Evolutionary conservation across 2,113 vertebrate species (phyloP), one percentile per base, ranked within the genome.

Genomic region (Petaurus breviceps): DNA sequence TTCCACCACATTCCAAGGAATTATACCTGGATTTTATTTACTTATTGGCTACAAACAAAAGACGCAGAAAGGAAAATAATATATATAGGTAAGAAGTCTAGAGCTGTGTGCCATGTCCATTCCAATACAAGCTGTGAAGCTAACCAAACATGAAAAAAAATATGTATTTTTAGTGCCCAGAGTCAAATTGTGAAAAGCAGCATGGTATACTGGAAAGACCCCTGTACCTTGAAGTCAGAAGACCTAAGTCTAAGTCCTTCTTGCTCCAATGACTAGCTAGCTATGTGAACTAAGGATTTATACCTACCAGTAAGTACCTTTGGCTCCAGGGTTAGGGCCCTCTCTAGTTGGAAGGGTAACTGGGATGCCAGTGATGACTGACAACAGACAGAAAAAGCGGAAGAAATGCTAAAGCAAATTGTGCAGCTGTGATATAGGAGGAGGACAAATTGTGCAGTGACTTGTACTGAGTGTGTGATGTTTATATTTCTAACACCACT

Each of bases 11-110:
- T 2, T 3, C 93, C 84, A 91, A 90, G 91, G 43, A 51, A 89
- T 52, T 92, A 95, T 12, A 92, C 8, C 53, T 57, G 23, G 95
- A 89, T 91, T 96, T 77, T 97, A 46, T 94, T 94, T 77, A 94
- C 47, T 68, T 97, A 93, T 55, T 14, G 51, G 26, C 43, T 54
- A 90, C 2, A 95, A 96, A 89, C 6, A 96, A 92, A 94, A 97
- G 25, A 57, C 5, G 23, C 9, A 4, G 50, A 47, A 47, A 25
- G 57, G 31, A 92, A 95, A 95, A 96, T 96, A 24, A 97, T 84
- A 95, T 19, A 47, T 61, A 95, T 51, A 50, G 26, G 25, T 8
- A 95, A 91, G 19, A 31, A 61, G 57, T 9, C 57, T 61, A 61
- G 57, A 28, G 12, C 68, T 84, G 16, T 84, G 68, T 22, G 37